phyloP scores from a whole-genome alignment of 2,888 invertebrate genomes.

The Nysson spinosus region DNA sequence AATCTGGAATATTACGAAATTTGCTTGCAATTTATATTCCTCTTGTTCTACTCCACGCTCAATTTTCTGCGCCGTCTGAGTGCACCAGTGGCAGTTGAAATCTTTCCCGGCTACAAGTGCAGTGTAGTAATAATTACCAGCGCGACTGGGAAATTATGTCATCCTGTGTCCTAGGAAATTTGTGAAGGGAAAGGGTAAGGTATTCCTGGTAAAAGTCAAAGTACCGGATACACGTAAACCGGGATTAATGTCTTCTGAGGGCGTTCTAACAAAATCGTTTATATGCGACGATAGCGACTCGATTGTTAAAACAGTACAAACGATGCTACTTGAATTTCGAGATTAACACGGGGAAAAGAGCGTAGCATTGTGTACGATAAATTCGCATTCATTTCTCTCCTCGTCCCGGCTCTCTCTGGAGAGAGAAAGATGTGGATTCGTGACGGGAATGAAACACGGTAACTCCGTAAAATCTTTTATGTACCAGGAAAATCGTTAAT shows the following conservation, averaged over 20 bases:
- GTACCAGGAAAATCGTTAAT: constrained; percentile 37
- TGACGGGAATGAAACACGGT: constrained; percentile 23
- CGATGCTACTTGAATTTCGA: constrained; percentile 32
- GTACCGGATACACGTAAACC: constrained; percentile 7
- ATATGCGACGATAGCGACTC: constrained; percentile 7
- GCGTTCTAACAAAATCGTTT: constrained; percentile 29
- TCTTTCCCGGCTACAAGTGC: too few species aligned
- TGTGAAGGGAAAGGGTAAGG: too few species aligned
- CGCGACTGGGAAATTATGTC: too few species aligned
- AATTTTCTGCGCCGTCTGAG: too few species aligned
- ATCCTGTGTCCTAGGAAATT: too few species aligned
- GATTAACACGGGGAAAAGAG: background rate
- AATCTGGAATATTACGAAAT: too few species aligned
- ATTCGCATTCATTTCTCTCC: constrained; percentile 23
- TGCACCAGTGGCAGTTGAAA: too few species aligned
- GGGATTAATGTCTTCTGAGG: constrained; percentile 21
- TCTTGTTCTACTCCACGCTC: too few species aligned
- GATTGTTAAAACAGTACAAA: constrained; percentile 34
- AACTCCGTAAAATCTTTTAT: constrained; percentile 16
- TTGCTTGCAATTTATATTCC: too few species aligned
- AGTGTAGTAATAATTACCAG: too few species aligned
- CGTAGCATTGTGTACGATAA: constrained; percentile 13
- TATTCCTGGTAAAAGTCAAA: background rate
- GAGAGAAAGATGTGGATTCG: background rate
- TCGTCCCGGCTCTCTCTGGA: background rate